Evolutionary conservation across 2,888 invertebrate species (phyloP).

Genomic region (Oscheius sp.): DNA sequence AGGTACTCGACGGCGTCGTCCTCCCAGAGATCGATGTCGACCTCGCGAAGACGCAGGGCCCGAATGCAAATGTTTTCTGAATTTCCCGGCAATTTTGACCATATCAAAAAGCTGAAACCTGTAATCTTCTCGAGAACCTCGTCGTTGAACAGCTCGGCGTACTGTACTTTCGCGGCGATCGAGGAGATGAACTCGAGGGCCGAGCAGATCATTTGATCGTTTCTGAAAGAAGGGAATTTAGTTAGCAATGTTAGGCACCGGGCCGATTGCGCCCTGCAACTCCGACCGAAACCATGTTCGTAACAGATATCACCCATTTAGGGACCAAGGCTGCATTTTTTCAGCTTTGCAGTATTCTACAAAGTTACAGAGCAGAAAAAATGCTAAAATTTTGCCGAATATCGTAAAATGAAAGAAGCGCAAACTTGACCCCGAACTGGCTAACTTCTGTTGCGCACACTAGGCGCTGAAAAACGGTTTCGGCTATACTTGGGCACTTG

Average conservation of each 20-base stretch:
- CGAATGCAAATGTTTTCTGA: conserved; percentile 95
- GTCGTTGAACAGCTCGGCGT: conserved; percentile 77
- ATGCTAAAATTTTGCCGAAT: too few species aligned
- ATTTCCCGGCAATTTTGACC: conserved; percentile 45
- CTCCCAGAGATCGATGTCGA: conserved; percentile 95
- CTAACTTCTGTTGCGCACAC: too few species aligned
- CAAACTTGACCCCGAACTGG: too few species aligned
- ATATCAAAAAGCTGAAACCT: conserved; percentile 80
- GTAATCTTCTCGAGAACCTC: conserved; percentile 63
- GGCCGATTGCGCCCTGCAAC: too few species aligned
- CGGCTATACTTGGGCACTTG: too few species aligned
- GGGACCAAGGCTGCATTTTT: background rate
- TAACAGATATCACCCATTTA: too few species aligned
- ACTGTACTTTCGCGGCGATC: conserved; percentile 89
- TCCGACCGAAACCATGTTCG: too few species aligned
- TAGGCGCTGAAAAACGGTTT: too few species aligned
- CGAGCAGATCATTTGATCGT: conserved; percentile 83
- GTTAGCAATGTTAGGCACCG: too few species aligned
- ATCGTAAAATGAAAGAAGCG: too few species aligned
- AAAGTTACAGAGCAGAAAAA: too few species aligned
- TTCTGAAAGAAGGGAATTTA: conserved; percentile 48
- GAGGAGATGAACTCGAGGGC: conserved; percentile 93
- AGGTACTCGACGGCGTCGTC: conserved; percentile 98
- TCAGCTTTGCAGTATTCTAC: background rate
- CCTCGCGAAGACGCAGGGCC: conserved; percentile 93